These are phyloP conservation scores for Clunio marinus DNA, from an alignment of 2,888 invertebrate genomes.

Conservation along the genomic window DNA sequence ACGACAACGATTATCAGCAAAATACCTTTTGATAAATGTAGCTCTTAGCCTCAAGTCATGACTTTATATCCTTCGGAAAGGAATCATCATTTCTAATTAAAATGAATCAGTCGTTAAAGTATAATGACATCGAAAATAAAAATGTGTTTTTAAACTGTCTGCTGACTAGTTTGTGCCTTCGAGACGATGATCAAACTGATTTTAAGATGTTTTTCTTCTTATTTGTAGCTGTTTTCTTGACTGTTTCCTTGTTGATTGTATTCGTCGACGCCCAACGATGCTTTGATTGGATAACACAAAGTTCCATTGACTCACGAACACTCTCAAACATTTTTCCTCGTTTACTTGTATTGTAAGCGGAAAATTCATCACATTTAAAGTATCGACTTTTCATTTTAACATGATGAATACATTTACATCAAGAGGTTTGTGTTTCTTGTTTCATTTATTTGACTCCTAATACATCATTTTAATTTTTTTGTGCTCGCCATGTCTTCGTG, in stretches of 20 bases:
- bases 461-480: slow-evolving; percentile 37
- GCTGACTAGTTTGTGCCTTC: too few relatives aligned
- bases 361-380: slow-evolving; percentile 18
- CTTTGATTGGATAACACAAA: background rate
- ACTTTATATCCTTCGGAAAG: background rate
- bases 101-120: slow-evolving; percentile 28
- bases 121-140: slow-evolving; percentile 12
- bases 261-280: slow-evolving; percentile 24
- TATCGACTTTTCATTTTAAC: slow-evolving; percentile 32
- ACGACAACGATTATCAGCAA: slow-evolving; percentile 11
- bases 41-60: background rate
- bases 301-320: background rate
- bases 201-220: slow-evolving; percentile 12
- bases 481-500: background rate
- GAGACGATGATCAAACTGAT: background rate
- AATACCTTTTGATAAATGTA: background rate
- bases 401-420: slow-evolving; percentile 34
- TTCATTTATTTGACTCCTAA: slow-evolving; percentile 38
- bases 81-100: slow-evolving; percentile 33
- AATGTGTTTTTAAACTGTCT: slow-evolving; percentile 1
- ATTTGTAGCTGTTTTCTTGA: slow-evolving; percentile 11
- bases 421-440: slow-evolving; percentile 12
- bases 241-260: background rate
- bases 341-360: slow-evolving; percentile 1
- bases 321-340: background rate